Conservation (phyloP, 2,888 invertebrate genomes). For the Oxycera nigricornis region DNA sequence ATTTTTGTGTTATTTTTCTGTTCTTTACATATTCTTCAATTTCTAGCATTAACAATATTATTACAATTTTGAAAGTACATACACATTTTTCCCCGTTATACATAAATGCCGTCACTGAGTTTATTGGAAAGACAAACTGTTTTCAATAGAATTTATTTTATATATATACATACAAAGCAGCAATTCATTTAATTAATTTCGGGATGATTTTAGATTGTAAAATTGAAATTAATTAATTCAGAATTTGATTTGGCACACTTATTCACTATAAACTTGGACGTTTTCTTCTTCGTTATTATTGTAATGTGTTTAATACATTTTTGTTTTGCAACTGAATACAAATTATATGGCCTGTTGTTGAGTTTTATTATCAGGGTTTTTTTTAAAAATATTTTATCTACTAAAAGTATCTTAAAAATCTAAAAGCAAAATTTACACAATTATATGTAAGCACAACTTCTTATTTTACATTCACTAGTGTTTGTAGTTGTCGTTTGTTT, state of each 20-base stretch:
- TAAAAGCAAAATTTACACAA: too few species aligned
- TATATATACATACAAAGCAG: neutral
- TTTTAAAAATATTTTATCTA: neutral
- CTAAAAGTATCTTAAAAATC: neutral
- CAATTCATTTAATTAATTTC: neutral
- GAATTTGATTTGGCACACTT: slow-evolving; percentile 37
- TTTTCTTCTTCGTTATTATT: neutral
- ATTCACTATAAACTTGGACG: slow-evolving; percentile 22
- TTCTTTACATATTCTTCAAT: neutral
- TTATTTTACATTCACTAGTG: too few species aligned
- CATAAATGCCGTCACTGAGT: too few species aligned
- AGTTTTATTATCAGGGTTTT: neutral
- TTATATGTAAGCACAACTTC: too few species aligned
- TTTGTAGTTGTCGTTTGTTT: too few species aligned
- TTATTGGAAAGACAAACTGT: too few species aligned
- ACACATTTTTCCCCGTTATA: too few species aligned
- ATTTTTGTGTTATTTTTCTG: slow-evolving; percentile 9
- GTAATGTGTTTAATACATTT: neutral
- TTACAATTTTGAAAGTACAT: neutral
- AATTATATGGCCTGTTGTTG: neutral
- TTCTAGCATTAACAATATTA: neutral
- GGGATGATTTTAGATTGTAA: neutral
- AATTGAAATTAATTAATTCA: neutral
- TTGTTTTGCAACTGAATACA: neutral
- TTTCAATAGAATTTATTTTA: too few species aligned